Evolutionary conservation across 2,888 invertebrate genomes (phyloP).

Genomic region (Xanthorhoe spadicearia): DNA sequence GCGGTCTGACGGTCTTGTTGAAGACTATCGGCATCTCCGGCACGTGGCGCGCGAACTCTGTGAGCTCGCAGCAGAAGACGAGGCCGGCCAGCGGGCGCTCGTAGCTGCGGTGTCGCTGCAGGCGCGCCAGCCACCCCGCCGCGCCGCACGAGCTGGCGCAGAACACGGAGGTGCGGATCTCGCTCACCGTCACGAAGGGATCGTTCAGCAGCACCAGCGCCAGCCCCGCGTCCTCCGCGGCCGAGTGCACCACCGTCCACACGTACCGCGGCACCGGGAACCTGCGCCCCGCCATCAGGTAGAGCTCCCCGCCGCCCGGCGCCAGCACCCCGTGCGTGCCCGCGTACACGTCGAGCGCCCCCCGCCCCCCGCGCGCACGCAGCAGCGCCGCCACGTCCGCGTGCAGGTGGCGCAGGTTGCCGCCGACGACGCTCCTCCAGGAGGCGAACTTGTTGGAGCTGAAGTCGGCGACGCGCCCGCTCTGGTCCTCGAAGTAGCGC

Average conservation of each 20-base stretch:
- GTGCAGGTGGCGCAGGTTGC: constrained; percentile 69
- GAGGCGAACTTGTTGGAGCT: constrained; percentile 67
- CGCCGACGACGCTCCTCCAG: constrained; percentile 70
- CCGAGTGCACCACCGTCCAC: constrained; percentile 67
- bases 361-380: constrained; percentile 41
- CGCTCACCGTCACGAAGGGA: constrained; percentile 76
- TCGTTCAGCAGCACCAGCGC: constrained; percentile 73
- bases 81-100: constrained; percentile 71
- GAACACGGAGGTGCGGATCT: constrained; percentile 68
- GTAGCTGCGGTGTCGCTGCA: constrained; percentile 62
- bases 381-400: constrained; percentile 60
- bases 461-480: constrained; percentile 68
- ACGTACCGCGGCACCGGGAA: constrained; percentile 74
- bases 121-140: constrained; percentile 63
- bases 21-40: constrained; percentile 58
- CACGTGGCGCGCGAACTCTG: constrained; percentile 56
- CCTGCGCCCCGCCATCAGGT: constrained; percentile 52
- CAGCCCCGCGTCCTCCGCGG: constrained; percentile 46
- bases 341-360: constrained; percentile 56
- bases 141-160: constrained; percentile 72
- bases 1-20: constrained; percentile 46
- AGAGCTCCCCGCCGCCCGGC: constrained; percentile 52
- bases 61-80: constrained; percentile 71
- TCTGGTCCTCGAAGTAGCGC: constrained; percentile 70
- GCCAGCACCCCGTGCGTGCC: constrained; percentile 64